Evolutionary conservation across 2,113 vertebrate species (phyloP), one percentile per base, ranked within the genome.

Genomic region (Atherinomorus stipes): DNA sequence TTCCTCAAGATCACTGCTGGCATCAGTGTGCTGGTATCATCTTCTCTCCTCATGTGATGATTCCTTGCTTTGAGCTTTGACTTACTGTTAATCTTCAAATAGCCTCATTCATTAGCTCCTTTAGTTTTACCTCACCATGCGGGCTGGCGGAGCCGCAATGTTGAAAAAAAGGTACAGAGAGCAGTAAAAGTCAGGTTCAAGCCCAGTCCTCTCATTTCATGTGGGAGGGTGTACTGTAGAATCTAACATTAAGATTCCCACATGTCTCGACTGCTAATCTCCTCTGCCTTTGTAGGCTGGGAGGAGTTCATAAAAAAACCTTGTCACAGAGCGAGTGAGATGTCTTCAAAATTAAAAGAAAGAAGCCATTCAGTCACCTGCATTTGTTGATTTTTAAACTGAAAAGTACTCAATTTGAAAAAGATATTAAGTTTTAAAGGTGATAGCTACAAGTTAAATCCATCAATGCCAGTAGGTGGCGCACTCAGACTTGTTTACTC

Each of bases 181-280:
- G n/a, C 23, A 49, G 12, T 13, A 50, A 37, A n/a, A 75, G 47
- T 37, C 16, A 67, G 15, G 54, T 71, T 80, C 38, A 80, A 50
- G 13, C 45, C 11, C 60, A 50, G 4, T 44, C 54, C 18, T 34
- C 28, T 37, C 31, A 19, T 57, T 31, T n/a, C 51, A 69, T 57
- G 57, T 49, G 51, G 67, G 23, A 72, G 62, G 58, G 71, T 64
- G 31, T 15, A 12, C 37, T 44, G 9, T 44, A 49, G 28, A 78
- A 49, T 72, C 23, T 73, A 22, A 22, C 59, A 76, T 68, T 77
- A 75, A 15, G 40, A 54, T 38, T 63, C 40, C 57, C 22, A 21
- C 51, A 22, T 59, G 74, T 76, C 68, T 66, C 23, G 44, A 26
- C 23, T 74, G 52, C 45, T 3, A 7, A 62, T 58, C 13, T 78